phyloP scores from a whole-genome alignment of 2,113 vertebrate genomes.

The Ceratotherium simum region DNA sequence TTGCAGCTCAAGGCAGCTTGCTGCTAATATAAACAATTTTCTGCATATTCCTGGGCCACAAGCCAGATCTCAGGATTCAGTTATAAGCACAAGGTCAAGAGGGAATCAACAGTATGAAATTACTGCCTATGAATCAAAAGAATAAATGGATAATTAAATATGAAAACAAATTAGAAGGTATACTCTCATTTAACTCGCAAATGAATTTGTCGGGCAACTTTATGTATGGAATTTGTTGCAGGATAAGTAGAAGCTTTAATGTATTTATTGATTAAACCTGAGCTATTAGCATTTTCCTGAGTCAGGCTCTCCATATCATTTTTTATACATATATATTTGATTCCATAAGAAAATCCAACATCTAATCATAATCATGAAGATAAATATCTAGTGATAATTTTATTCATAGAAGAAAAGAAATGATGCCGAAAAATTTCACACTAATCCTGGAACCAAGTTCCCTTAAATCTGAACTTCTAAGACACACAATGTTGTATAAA shows the following conservation, averaged over 20 bases:
- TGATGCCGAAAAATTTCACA: constrained; percentile 57
- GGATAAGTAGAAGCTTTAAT: constrained; percentile 81
- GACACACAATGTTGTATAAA: neutral
- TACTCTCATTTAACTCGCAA: constrained; percentile 89
- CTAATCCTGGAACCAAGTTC: neutral
- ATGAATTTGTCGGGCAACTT: constrained; percentile 87
- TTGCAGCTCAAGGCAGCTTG: constrained; percentile 91
- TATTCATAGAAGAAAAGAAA: constrained; percentile 79
- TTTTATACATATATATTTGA: constrained; percentile 67
- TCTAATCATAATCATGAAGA: constrained; percentile 82
- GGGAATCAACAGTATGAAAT: constrained; percentile 93
- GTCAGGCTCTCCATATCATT: constrained; percentile 74
- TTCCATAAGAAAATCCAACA: constrained; percentile 76
- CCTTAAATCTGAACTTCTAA: neutral
- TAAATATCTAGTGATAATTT: constrained; percentile 83
- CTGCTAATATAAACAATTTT: constrained; percentile 96
- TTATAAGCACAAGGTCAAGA: constrained; percentile 93
- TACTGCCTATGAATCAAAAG: constrained; percentile 92
- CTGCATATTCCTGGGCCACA: constrained; percentile 91
- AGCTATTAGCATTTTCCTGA: constrained; percentile 77
- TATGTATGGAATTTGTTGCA: constrained; percentile 79
- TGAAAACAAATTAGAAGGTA: constrained; percentile 89
- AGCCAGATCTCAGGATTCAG: constrained; percentile 91
- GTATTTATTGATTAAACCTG: constrained; percentile 83
- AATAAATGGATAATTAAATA: constrained; percentile 93